Base-by-base conservation (phyloP, 2,797 vertebrate genomes). In the Meriones psammophilus region DNA sequence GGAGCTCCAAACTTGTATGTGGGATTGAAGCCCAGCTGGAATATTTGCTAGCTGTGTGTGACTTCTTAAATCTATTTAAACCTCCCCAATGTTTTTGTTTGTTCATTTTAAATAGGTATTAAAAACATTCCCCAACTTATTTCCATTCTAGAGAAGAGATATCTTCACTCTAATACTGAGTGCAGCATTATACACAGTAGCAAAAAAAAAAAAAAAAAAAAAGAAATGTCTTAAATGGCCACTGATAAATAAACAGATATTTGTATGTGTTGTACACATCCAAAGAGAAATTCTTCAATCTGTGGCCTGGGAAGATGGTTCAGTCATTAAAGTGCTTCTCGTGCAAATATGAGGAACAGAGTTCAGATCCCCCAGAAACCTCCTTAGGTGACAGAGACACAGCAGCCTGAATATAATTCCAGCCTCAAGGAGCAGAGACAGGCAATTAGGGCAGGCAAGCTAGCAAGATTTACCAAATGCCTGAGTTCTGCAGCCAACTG, bases 91-190 rank as follows among this genome's bases (percentile, higher is more conserved):
- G 36, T 71, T 91, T 93, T 46, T 79, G 50, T 58, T 33, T 28
- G 20, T 76, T 79, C 33, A 77, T 86, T 94, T 90, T 50, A 95
- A 95, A 88, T 74, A 24, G 24, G 13, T 58, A 14, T 94, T 80
- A 64, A 68, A 96, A 95, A 89, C 60, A 88, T 73, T 80, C 5
- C 76, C 39, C 64, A 58, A 54, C 10, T 85, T 14, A 78, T 36
- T 60, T 73, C 7, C 77, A 20, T 79, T 58, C 60, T 64, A 62
- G 78, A 83, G 54, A 80, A 36, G 8, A 78, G 17, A 26, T 68
- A 71, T 30, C 39, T 36, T 64, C 13, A 73, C 9, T 85, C 36
- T n/a, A 26, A 79, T 36, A 5, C 77, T 88, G 42, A 56, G 3
- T 78, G 64, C 46, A 74, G 7, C 42, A 28, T 73, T 66, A 64